Conservation (phyloP, 2,113 vertebrate species). For the Limnothrissa miodon region DNA sequence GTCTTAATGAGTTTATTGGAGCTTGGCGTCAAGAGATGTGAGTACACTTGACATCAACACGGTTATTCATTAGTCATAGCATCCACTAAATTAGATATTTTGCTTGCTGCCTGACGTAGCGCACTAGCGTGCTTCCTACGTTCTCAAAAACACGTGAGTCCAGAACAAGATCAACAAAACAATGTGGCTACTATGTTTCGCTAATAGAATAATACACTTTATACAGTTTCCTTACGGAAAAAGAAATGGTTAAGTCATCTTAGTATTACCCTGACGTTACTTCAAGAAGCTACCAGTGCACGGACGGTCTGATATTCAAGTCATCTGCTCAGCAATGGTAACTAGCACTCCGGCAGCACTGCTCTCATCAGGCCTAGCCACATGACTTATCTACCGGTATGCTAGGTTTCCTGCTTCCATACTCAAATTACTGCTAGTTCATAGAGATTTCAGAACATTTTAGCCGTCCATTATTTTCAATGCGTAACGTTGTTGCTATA, state of each 20-base stretch:
- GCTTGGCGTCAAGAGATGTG: neutral
- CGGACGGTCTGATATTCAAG: neutral
- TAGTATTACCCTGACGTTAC: neutral
- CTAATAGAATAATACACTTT: neutral
- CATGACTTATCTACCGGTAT: neutral
- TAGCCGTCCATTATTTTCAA: neutral
- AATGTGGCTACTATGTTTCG: neutral
- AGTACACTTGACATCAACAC: neutral
- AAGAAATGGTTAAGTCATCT: neutral
- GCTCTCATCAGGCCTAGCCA: neutral
- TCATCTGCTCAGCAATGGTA: neutral
- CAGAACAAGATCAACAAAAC: neutral
- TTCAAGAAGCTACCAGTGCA: neutral
- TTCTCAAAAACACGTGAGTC: neutral
- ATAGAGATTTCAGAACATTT: too few species aligned
- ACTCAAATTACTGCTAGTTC: neutral
- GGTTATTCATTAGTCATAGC: neutral
- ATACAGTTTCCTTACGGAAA: neutral
- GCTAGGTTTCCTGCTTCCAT: neutral
- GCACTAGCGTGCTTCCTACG: neutral
- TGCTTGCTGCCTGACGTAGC: neutral
- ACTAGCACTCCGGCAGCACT: neutral
- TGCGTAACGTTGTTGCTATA: neutral
- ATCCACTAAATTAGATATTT: neutral
- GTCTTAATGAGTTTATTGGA: constrained; percentile 12